These are phyloP conservation scores for Orchesella cincta DNA, from an alignment of 1,140 invertebrate species.

Conservation along the genomic window DNA sequence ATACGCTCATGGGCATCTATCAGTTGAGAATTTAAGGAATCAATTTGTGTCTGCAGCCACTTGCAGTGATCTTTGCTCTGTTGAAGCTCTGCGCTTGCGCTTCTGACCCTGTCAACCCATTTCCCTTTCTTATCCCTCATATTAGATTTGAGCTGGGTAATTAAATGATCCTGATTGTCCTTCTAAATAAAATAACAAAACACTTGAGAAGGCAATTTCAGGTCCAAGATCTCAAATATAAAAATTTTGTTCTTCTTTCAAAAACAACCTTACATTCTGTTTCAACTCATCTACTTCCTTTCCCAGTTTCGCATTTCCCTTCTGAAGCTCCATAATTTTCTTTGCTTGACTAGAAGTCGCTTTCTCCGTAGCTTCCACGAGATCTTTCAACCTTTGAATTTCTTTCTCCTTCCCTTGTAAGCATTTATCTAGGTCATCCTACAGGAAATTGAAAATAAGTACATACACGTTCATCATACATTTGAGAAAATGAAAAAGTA, in stretches of 20 bases:
- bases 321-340: constrained; percentile 41
- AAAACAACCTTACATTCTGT: constrained; percentile 32
- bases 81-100: constrained; percentile 4
- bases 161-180: constrained; percentile 23
- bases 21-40: constrained; percentile 44
- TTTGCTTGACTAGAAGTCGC: constrained; percentile 25
- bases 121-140: constrained; percentile 38
- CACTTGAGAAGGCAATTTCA: too few relatives aligned
- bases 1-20: constrained; percentile 41
- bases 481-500: not conserved
- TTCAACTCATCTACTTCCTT: constrained; percentile 22
- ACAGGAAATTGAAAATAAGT: not conserved
- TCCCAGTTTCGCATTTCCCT: constrained; percentile 30
- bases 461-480: not conserved
- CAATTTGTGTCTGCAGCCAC: constrained; percentile 47
- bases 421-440: not conserved
- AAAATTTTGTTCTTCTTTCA: too few relatives aligned
- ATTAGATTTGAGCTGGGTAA: constrained; percentile 31
- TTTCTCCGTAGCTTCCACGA: constrained; percentile 23
- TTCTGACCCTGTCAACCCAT: constrained; percentile 26
- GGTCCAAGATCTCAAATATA: too few relatives aligned
- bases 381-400: constrained; percentile 1
- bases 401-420: constrained; percentile 29
- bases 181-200: constrained; percentile 40
- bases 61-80: constrained; percentile 39